A percentile compares a stretch with the other conserved stretches of the same genome.
phyloP scores from a whole-genome alignment of 2,888 invertebrate genomes.

The Drosophila eohydei region DNA sequence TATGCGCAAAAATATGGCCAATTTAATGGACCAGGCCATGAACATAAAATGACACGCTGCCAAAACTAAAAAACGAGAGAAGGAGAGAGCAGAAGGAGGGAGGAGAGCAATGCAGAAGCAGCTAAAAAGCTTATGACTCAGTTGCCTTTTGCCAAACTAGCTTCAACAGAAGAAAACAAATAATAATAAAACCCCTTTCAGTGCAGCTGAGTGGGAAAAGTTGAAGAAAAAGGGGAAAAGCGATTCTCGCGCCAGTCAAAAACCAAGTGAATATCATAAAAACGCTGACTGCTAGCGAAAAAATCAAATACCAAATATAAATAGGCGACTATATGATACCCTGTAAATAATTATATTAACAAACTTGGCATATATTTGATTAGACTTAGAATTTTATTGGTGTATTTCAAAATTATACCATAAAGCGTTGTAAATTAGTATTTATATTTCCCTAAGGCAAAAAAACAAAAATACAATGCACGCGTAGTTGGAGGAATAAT shows the following conservation, averaged over 20 bases:
- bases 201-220: conserved; percentile 29
- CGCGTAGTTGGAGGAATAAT: too few species aligned
- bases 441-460: too few species aligned
- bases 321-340: background rate
- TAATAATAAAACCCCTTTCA: conserved; percentile 21
- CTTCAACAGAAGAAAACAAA: background rate
- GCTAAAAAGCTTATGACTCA: conserved; percentile 36
- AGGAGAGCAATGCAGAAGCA: background rate
- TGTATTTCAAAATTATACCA: background rate
- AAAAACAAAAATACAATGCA: too few species aligned
- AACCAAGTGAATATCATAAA: background rate
- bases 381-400: background rate
- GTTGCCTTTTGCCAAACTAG: conserved; percentile 7
- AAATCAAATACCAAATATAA: background rate
- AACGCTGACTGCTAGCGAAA: conserved; percentile 11
- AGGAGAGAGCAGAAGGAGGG: background rate
- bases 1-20: conserved; percentile 71
- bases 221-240: conserved; percentile 3
- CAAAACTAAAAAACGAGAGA: background rate
- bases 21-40: conserved; percentile 65
- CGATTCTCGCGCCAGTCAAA: background rate
- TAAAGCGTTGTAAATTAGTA: too few species aligned
- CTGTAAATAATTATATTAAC: background rate
- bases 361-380: too few species aligned
- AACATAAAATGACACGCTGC: conserved; percentile 33